A percentile compares a stretch with the other conserved stretches of the same genome.
These are phyloP conservation scores for Heloderma charlesbogerti DNA, from an alignment of 2,113 vertebrate genomes.

Conservation along the genomic window DNA sequence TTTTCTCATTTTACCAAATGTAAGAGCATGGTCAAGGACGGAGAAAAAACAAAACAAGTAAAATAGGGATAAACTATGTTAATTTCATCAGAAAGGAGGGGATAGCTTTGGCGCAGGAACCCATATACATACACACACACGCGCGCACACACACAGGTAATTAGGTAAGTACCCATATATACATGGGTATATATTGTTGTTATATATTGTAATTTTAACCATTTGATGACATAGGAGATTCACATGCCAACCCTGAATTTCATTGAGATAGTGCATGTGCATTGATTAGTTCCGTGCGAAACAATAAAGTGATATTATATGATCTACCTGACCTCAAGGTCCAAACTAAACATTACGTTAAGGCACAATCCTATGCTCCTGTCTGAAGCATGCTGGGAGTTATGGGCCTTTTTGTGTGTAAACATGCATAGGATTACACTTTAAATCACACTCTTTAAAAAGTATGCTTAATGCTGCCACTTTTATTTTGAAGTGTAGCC, in stretches of 20 bases:
- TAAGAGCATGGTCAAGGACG: not conserved
- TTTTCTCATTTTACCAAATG: constrained; percentile 20
- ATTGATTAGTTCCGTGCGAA: not conserved
- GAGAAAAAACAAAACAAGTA: not conserved
- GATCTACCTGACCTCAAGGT: not conserved
- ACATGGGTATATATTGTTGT: too few relatives aligned
- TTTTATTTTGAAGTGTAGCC: not conserved
- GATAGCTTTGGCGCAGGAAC: not conserved
- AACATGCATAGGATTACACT: too few relatives aligned
- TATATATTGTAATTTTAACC: not conserved
- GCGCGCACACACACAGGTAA: too few relatives aligned
- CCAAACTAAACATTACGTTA: not conserved
- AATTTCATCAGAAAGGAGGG: not conserved
- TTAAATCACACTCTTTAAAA: too few relatives aligned
- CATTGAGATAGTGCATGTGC: not conserved
- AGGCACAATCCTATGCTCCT: too few relatives aligned
- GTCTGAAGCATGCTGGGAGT: too few relatives aligned
- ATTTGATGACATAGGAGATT: not conserved
- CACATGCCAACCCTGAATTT: not conserved
- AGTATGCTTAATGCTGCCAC: not conserved
- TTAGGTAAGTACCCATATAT: too few relatives aligned
- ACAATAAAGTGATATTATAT: not conserved
- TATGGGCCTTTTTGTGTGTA: too few relatives aligned
- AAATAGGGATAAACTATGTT: not conserved
- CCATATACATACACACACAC: too few relatives aligned